Base-by-base conservation (phyloP, 2,113 vertebrate genomes). In the Eudyptes chrysolophus region DNA sequence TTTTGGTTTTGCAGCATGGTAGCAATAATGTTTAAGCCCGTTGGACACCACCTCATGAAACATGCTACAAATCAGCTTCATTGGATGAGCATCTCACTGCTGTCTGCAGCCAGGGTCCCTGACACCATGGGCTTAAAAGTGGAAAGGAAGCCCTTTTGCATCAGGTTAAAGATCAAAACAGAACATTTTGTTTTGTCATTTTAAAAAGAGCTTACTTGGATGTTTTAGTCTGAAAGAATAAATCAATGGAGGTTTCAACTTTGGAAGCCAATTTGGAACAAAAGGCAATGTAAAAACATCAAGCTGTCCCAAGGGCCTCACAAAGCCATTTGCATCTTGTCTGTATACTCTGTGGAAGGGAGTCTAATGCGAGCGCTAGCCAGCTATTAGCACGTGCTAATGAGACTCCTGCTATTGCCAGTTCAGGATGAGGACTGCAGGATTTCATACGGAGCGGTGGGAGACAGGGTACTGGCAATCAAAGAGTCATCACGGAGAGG, bases 271-370 rank as follows among this genome's bases (percentile, higher is more conserved):
- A 44, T 62, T 85, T 93, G 94, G 81, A 94, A 95, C 83, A 94
- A 89, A 93, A 94, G 29, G 62, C 71, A 51, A 93, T 38, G 74
- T 76, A 71, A 92, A 91, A 97, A 49, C 75, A 66, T 1, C 52
- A 49, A 69, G 54, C 38, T 80, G 82, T 94, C 78, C 75, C 91
- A 55, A 32, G 58, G 66, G 94, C 66, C 68, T 66, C 82, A 65
- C 88, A 72, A 96, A 95, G 27, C 34, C 65, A 80, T 94, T 87
- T 88, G 87, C 75, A 88, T 90, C 90, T 94, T 83, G 66, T 76
- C 87, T 85, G 87, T 36, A 42, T 36, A 52, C 62, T 76, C 78
- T 44, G 7, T 15, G 61, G 84, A 85, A 83, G 38, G 27, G 25
- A 69, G 21, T 4, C 60, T 65, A 32, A 82, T 21, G 36, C 10